These are phyloP conservation scores for Axea sp. DNA, from an alignment of 2,888 invertebrate genomes.

Conservation along the genomic window DNA sequence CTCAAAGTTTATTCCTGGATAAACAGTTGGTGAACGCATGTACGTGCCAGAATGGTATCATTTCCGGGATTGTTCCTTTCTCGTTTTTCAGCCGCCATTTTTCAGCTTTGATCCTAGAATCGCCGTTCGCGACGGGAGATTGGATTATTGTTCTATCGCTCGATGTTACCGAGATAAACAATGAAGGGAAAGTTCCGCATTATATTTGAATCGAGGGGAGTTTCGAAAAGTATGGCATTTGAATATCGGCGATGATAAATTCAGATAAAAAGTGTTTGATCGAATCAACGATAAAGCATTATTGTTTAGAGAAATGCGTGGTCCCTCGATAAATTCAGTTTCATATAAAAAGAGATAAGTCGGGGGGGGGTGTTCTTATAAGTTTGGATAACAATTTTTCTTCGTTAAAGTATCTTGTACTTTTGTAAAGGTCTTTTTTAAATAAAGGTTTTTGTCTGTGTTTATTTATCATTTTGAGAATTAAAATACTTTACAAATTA, in stretches of 20 bases:
- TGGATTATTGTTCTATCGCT: conserved; percentile 44
- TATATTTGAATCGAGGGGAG: conserved; percentile 25
- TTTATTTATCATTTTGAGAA: no score
- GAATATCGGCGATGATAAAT: conserved; percentile 25
- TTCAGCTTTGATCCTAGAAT: conserved; percentile 11
- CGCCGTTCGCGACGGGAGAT: conserved; percentile 6
- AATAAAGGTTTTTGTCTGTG: no score
- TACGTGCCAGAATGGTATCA: conserved; percentile 31
- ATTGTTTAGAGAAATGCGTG: no score
- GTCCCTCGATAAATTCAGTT: no score
- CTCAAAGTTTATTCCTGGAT: conserved; percentile 1
- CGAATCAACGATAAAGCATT: no score
- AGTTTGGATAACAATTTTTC: no score
- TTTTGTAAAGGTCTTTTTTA: no score
- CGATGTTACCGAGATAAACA: conserved; percentile 25
- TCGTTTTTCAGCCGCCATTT: conserved; percentile 27
- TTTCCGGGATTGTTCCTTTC: conserved; percentile 39
- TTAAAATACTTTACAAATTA: no score
- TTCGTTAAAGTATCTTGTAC: no score
- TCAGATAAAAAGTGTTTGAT: conserved; percentile 4
- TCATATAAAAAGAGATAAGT: no score
- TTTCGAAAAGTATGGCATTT: not conserved
- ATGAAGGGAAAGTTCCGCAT: conserved; percentile 8
- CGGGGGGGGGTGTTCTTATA: no score
- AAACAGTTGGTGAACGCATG: conserved; percentile 15